phyloP scores from a whole-genome alignment of 2,797 vertebrate genomes.

The Bradypus variegatus region DNA sequence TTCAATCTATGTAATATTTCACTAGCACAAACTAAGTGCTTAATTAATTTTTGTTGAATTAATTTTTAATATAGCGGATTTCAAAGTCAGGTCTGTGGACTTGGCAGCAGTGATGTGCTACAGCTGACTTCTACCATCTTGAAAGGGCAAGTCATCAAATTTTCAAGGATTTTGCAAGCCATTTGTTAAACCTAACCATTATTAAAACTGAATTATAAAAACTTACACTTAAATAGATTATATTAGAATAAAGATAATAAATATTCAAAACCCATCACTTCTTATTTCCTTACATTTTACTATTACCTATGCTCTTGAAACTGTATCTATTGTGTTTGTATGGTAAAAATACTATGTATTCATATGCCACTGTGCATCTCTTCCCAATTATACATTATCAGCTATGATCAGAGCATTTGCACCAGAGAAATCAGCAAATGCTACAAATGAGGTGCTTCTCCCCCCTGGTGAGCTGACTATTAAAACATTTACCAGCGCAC shows the following conservation, averaged over 20 bases:
- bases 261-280: neutral
- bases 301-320: neutral
- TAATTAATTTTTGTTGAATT: neutral
- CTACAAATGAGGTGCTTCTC: neutral
- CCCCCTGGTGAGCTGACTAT: neutral
- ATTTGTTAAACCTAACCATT: neutral
- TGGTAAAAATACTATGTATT: neutral
- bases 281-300: neutral
- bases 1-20: neutral
- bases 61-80: neutral
- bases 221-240: neutral
- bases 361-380: neutral
- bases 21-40: neutral
- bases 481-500: neutral
- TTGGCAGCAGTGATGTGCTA: fast-evolving
- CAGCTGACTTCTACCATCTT: neutral
- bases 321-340: neutral
- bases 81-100: neutral
- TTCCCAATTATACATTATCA: neutral
- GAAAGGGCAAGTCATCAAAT: neutral
- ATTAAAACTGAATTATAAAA: slow-evolving; percentile 10
- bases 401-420: neutral
- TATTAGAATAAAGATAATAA: neutral
- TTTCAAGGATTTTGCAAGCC: neutral
- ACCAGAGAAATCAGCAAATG: neutral